Base-by-base conservation (phyloP, 2,113 vertebrate species). In the Sclerurus mexicanus region DNA sequence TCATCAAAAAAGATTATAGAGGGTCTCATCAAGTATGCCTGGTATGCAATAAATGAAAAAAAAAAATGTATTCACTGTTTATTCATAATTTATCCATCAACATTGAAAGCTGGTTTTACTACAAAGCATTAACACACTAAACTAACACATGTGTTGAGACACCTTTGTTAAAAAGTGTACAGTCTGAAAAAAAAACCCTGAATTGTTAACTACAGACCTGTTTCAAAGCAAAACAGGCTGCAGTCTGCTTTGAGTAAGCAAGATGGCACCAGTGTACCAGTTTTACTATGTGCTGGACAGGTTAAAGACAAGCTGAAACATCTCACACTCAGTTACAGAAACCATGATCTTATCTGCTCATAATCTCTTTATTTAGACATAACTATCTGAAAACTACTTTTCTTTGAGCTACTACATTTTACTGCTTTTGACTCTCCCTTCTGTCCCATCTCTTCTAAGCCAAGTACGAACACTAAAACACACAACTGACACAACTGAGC, bases 1-100 rank as follows among this genome's bases (percentile, higher is more conserved):
- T 99, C 99, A 98, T 99, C 99, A 97, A 99, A 99, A 98, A 99
- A 99, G 91, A 99, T 99, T 94, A 99, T 99, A 59, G 99, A 99
- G 22, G 99, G 99, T 98, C 99, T 99, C 99, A 99, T 99, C 98
- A 99, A 98, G 96, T 99, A 99, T 58, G 99, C 99, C 99, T 99
- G 94, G 52, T 60, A 64, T 37, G 24, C 14, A 75, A 62, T 33
- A 87, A 60, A 66, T 21, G 11, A 69, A 18, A 53, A 93, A 79
- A 69, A 78, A 72, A n/a, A n/a, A n/a, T n/a, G n/a, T n/a, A n/a
- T 55, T 80, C 18, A 19, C 18, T 28, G 44, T 80, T 64, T 92
- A 85, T 75, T 93, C 14, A 15, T 7, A 28, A 84, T 49, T 84
- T 67, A 44, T 60, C 39, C 40, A 81, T 50, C 47, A 84, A 56